These are phyloP conservation scores for roundworm (Caenorhabditis elegans) DNA, from an alignment of 1,140 invertebrate species.

Conservation along the genomic window WBcel235 BX284605.5:7198001-7198500, in stretches of 20 bases:
- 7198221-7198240: background rate
- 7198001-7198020: slow-evolving; percentile 4
- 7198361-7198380: background rate
- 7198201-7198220: background rate
- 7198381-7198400: background rate
- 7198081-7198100: background rate
- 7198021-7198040: background rate
- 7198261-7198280: background rate
- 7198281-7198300: slow-evolving; percentile 25
- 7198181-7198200: background rate
- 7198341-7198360: background rate
- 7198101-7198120: background rate
- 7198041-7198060: background rate
- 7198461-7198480: background rate
- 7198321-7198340: background rate
- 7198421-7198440: too few species aligned
- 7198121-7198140: background rate
- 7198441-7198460: background rate
- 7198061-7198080: background rate
- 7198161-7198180: background rate
- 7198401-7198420: background rate
- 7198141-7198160: background rate
- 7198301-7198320: background rate
- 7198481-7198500: background rate
- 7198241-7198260: background rate